Conservation (phyloP, 2,797 vertebrate species). For the Euthynnus affinis region DNA sequence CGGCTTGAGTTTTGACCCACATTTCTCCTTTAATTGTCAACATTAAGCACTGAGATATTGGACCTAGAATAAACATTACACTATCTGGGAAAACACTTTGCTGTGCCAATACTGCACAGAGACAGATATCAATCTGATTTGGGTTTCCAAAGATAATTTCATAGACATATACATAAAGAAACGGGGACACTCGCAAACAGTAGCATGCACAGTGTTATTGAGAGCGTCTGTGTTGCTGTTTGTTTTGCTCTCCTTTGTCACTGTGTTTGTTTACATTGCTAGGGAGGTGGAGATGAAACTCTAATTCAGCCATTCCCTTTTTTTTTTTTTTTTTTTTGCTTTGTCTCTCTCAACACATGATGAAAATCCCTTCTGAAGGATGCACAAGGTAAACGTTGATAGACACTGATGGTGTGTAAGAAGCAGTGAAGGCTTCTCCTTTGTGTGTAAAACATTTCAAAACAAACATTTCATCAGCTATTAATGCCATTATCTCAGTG, state of each 20-base stretch:
- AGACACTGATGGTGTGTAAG: conserved; percentile 28
- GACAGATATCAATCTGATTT: conserved; percentile 31
- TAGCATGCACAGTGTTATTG: conserved; percentile 7
- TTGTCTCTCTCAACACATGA: conserved; percentile 26
- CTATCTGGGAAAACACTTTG: conserved; percentile 29
- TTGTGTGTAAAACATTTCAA: conserved; percentile 28
- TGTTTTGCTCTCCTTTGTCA: conserved; percentile 50
- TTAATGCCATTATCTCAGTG: conserved; percentile 15
- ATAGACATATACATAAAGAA: conserved; percentile 20
- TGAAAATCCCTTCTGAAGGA: conserved; percentile 38
- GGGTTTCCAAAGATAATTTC: conserved; percentile 19
- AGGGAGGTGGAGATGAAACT: conserved; percentile 60
- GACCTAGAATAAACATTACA: conserved; percentile 37
- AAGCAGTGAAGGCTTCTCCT: not conserved
- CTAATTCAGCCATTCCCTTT: conserved; percentile 17
- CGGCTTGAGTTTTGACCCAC: conserved; percentile 8
- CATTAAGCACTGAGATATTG: conserved; percentile 28
- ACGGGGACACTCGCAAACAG: conserved; percentile 7
- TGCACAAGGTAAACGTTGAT: conserved; percentile 35
- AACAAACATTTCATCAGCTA: conserved; percentile 40
- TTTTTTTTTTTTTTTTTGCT: conserved; percentile 16
- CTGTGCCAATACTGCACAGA: conserved; percentile 6
- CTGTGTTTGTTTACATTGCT: conserved; percentile 66
- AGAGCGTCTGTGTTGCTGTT: conserved; percentile 41
- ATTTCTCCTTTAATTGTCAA: conserved; percentile 32